Base-by-base conservation (phyloP, 2,113 vertebrate species). In the Corythaixoides concolor region DNA sequence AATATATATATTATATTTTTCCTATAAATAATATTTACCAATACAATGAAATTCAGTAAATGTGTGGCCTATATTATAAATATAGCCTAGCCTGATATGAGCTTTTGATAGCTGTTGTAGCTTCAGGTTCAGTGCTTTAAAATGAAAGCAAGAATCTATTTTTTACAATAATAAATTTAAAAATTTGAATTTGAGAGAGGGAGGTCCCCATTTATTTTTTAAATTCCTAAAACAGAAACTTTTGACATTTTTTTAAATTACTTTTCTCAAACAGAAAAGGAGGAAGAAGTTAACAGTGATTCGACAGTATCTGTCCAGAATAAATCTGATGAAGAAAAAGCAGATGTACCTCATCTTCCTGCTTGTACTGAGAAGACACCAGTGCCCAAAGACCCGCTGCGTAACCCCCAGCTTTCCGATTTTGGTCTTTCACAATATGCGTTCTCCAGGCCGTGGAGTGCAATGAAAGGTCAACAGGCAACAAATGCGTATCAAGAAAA, bases 341-440 rank as follows among this genome's bases (percentile, higher is more conserved):
- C 35, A 70, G 56, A 77, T 4, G 28, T 9, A 5, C 33, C 17
- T 20, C 49, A 26, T 8, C 66, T 50, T 6, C 24, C 73, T 7
- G 15, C 89, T 5, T 78, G 75, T 43, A 16, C 62, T 3, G 74
- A 82, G 93, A 68, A 94, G 56, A 82, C 94, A 1, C 58, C 7
- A 14, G 37, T 84, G 52, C 37, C 90, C 50, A 24, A 75, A 33
- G 98, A 98, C 59, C 85, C 70, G 0, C 90, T 98, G 82, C 95
- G 72, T 5, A 98, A 97, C 49, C 99, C 99, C 1, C 98, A 98
- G 59, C 98, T 99, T 63, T 98, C 98, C 4, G 99, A 99, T 88
- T 99, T 99, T 30, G 99, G 99, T 8, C 98, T 99, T 59, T 99
- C 99, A 8, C 98, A 98, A 6, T 97, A 99, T 33, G 96, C 98